phyloP scores from a whole-genome alignment of 1,140 invertebrate genomes.

The Ganaspis sp. region DNA sequence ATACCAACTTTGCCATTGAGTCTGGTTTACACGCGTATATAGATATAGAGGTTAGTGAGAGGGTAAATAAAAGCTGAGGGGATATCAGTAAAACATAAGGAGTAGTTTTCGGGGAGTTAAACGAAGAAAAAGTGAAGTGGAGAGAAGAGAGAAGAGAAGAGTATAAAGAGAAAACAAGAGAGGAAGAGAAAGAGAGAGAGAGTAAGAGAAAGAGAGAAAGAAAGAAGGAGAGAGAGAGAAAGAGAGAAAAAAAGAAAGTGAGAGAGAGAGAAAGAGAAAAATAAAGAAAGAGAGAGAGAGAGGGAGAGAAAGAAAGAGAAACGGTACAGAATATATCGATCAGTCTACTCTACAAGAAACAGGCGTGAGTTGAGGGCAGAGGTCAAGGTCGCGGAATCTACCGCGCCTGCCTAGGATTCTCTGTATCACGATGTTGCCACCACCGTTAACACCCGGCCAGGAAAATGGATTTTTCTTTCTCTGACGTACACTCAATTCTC shows the following conservation, averaged over 20 bases:
- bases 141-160: background rate
- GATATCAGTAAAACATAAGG: background rate
- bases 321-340: slow-evolving; percentile 67
- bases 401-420: slow-evolving; percentile 66
- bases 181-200: too few relatives aligned
- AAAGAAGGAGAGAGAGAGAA: slow-evolving; percentile 28
- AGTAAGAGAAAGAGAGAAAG: slow-evolving; percentile 29
- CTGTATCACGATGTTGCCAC: slow-evolving; percentile 32
- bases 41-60: background rate
- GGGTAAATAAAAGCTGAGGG: background rate
- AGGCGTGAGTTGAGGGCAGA: slow-evolving; percentile 66
- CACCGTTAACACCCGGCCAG: slow-evolving; percentile 32
- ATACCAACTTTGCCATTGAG: background rate
- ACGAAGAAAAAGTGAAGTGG: background rate
- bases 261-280: slow-evolving; percentile 7
- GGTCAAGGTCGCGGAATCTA: slow-evolving; percentile 73
- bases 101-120: slow-evolving; percentile 14
- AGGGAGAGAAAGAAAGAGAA: slow-evolving; percentile 31
- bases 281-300: slow-evolving; percentile 19
- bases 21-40: background rate
- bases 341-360: slow-evolving; percentile 63
- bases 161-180: background rate
- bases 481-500: background rate
- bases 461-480: slow-evolving; percentile 38
- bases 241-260: background rate